Evolutionary conservation across 2,113 vertebrate genomes (phyloP).

Genomic region (Heliornis fulica): DNA sequence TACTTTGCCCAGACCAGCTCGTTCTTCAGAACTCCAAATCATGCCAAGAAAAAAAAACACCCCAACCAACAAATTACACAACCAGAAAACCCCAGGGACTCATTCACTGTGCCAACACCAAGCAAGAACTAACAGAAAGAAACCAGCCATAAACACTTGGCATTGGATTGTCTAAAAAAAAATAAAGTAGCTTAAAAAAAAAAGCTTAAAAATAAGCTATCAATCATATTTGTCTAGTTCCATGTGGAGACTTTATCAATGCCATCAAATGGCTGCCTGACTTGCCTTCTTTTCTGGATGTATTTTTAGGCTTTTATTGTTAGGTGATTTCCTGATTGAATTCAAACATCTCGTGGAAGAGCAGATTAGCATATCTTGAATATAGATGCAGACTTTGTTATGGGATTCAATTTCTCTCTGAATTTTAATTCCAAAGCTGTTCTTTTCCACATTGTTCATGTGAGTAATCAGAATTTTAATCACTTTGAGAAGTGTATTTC

Average conservation of each 20-base stretch:
- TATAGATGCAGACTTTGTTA: conserved; percentile 49
- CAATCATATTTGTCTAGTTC: background rate
- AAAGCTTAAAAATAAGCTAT: background rate
- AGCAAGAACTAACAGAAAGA: background rate
- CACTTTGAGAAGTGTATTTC: background rate
- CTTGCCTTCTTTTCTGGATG: background rate
- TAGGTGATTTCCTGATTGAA: conserved; percentile 56
- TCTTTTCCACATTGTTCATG: conserved; percentile 16
- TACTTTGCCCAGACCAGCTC: background rate
- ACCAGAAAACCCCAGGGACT: background rate
- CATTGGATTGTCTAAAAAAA: too few relatives aligned
- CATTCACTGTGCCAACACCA: background rate
- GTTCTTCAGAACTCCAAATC: background rate
- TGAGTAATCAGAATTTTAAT: conserved; percentile 51
- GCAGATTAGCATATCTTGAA: conserved; percentile 55
- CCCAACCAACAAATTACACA: too few relatives aligned
- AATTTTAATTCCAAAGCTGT: conserved; percentile 65
- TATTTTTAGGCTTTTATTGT: conserved; percentile 46
- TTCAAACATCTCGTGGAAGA: background rate
- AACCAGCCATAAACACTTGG: background rate
- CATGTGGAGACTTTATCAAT: background rate
- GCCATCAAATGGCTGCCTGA: conserved; percentile 22
- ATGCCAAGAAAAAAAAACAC: background rate
- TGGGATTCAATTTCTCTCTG: conserved; percentile 49
- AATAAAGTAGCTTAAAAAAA: background rate